phyloP scores from a whole-genome alignment of 2,797 vertebrate species.

The Tragopan temminckii region DNA sequence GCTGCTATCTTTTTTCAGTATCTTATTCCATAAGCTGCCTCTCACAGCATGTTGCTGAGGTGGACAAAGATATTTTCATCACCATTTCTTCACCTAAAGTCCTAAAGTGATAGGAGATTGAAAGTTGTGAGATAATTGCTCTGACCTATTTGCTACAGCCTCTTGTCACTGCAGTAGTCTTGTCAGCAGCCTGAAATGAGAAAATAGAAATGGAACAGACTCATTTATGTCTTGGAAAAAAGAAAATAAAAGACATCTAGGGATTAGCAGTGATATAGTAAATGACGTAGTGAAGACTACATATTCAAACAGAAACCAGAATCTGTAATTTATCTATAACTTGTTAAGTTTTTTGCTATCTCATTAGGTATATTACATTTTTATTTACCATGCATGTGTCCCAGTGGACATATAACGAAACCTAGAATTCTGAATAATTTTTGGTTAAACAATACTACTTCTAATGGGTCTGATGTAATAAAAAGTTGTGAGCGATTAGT shows the following conservation, averaged over 20 bases:
- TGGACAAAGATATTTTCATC: conserved; percentile 57
- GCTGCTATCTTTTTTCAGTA: conserved; percentile 29
- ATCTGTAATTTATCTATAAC: background rate
- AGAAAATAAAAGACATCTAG: background rate
- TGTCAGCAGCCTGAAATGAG: background rate
- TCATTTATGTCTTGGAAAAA: background rate
- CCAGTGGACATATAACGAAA: background rate
- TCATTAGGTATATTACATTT: background rate
- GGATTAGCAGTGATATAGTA: background rate
- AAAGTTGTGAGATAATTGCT: conserved; percentile 57
- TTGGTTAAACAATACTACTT: background rate
- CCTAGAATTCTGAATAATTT: background rate
- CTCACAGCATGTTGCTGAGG: conserved; percentile 49
- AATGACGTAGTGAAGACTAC: background rate
- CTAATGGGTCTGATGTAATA: background rate
- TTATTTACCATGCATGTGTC: background rate
- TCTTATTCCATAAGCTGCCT: conserved; percentile 8
- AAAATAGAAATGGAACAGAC: background rate
- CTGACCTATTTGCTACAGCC: conserved; percentile 41
- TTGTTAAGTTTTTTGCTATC: background rate
- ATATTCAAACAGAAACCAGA: background rate
- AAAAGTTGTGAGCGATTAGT: background rate
- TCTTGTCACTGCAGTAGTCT: background rate
- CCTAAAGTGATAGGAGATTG: conserved; percentile 20
- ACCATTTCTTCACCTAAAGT: conserved; percentile 1